Evolutionary conservation across 1,140 invertebrate genomes (phyloP).

Genomic region (Drosophila lacteicornis): DNA sequence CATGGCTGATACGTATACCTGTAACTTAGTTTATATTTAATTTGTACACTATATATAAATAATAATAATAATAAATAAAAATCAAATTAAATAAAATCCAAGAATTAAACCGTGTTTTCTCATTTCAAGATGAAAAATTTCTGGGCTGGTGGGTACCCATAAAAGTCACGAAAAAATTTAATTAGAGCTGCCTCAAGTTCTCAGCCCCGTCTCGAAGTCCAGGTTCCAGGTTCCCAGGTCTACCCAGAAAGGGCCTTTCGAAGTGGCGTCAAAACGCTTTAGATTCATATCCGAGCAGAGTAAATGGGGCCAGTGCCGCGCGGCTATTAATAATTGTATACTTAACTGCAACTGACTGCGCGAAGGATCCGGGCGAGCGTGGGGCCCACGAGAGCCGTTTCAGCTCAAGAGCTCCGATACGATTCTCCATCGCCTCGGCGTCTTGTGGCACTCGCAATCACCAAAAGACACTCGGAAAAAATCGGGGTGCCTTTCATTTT

Average conservation of each 20-base stretch:
- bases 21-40: no score
- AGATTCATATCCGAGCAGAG: conserved; percentile 16
- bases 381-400: conserved; percentile 57
- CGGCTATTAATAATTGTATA: conserved; percentile 49
- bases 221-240: not conserved
- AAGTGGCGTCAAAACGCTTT: conserved; percentile 11
- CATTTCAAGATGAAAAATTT: not conserved
- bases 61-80: not conserved
- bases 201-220: not conserved
- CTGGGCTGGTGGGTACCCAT: not conserved
- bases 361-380: conserved; percentile 9
- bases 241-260: not conserved
- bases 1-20: no score
- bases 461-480: conserved; percentile 16
- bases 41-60: not conserved
- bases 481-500: no score
- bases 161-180: conserved; percentile 17
- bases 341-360: conserved; percentile 36
- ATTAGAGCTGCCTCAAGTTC: conserved; percentile 5
- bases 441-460: conserved; percentile 23
- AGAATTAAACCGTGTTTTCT: not conserved
- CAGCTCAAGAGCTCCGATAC: conserved; percentile 72
- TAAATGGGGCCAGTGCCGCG: conserved; percentile 31
- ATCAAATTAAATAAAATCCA: not conserved
- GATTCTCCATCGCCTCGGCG: conserved; percentile 56